Percentiles rank a stretch among this genome's conserved stretches.
phyloP scores from a whole-genome alignment of 2,113 vertebrate species.

The Rhadina sibilatrix region DNA sequence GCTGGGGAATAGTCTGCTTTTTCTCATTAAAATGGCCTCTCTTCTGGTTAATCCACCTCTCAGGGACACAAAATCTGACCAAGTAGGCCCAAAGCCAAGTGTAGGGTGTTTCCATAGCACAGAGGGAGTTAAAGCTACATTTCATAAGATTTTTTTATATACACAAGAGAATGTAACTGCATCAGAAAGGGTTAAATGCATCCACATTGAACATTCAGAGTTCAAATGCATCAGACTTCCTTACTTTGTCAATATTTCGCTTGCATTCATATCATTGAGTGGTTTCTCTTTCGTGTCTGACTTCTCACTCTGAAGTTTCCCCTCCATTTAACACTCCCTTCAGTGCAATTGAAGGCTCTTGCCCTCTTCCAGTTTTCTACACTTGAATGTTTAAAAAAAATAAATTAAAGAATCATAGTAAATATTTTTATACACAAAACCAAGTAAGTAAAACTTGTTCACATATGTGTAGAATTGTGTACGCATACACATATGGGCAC shows the following conservation, averaged over 20 bases:
- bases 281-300: background rate
- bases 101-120: background rate
- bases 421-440: background rate
- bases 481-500: rapidly evolving
- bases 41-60: background rate
- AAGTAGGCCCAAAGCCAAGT: background rate
- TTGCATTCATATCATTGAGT: background rate
- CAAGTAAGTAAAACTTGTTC: background rate
- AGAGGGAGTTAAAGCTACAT: background rate
- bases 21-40: background rate
- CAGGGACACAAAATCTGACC: background rate
- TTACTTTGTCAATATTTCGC: constrained; percentile 24
- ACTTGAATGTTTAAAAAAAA: background rate
- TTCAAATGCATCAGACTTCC: constrained; percentile 2
- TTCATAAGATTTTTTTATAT: background rate
- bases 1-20: background rate
- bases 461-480: background rate
- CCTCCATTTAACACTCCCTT: constrained; percentile 9
- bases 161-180: background rate
- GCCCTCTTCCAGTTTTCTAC: background rate
- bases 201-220: background rate
- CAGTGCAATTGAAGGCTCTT: background rate
- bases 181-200: background rate
- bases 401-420: too few species aligned
- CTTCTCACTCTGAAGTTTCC: background rate